phyloP scores from a whole-genome alignment of 1,140 invertebrate genomes.

The Polypedilum vanderplanki region DNA sequence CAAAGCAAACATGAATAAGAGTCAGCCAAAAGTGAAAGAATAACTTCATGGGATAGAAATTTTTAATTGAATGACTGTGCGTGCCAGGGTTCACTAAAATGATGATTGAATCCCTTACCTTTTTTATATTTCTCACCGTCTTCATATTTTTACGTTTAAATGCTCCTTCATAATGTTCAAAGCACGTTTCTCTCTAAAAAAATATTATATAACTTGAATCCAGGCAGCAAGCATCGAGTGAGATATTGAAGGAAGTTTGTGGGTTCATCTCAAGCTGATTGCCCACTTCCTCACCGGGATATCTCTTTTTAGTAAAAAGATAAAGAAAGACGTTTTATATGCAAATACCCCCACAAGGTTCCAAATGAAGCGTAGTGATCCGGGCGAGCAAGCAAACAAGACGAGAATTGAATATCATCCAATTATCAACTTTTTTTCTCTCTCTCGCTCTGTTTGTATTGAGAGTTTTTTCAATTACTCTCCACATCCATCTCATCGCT shows the following conservation, averaged over 20 bases:
- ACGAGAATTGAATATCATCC: slow-evolving; percentile 21
- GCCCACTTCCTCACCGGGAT: too few species aligned
- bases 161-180: background rate
- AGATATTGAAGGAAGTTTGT: too few species aligned
- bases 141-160: background rate
- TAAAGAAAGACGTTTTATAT: slow-evolving; percentile 2
- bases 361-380: background rate
- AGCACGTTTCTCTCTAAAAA: background rate
- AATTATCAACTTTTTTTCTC: slow-evolving; percentile 27
- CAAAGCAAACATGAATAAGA: too few species aligned
- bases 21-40: background rate
- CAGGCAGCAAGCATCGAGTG: too few species aligned
- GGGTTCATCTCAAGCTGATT: too few species aligned
- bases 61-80: slow-evolving; percentile 18
- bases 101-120: slow-evolving; percentile 7
- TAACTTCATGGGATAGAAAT: background rate
- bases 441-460: slow-evolving; percentile 14
- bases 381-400: background rate
- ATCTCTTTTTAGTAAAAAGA: background rate
- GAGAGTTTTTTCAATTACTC: slow-evolving; percentile 22
- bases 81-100: background rate
- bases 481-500: slow-evolving; percentile 41
- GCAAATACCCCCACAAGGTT: slow-evolving; percentile 4
- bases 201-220: too few species aligned
- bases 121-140: background rate